Evolutionary conservation across 2,797 vertebrate species (phyloP).

Genomic region (Pseudotriccus pelzelni): DNA sequence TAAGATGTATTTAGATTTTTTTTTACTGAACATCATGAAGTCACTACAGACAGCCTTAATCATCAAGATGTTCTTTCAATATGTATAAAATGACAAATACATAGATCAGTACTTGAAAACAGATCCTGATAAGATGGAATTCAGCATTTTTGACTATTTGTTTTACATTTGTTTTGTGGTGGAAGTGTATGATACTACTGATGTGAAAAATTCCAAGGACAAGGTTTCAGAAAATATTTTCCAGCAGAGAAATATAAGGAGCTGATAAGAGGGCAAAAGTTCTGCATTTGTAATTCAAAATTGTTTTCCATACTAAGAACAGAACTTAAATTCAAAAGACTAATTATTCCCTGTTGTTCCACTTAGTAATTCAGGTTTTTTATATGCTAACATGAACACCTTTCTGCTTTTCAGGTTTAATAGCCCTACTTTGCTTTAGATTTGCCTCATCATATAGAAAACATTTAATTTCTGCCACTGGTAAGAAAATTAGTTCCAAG

Average conservation of each 20-base stretch:
- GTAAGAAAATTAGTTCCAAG: neutral
- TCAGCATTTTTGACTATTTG: neutral
- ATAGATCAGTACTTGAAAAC: neutral
- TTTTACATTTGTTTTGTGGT: neutral
- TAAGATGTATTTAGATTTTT: neutral
- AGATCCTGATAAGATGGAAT: neutral
- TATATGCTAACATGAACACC: neutral
- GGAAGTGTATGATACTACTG: neutral
- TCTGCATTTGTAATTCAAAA: neutral
- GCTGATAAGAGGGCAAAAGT: neutral
- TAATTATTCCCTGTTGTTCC: neutral
- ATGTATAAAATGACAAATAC: neutral
- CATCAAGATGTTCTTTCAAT: neutral
- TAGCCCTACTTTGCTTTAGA: neutral
- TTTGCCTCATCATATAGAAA: neutral
- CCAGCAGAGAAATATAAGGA: neutral
- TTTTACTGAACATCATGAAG: neutral
- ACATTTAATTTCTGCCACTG: neutral
- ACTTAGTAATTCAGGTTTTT: neutral
- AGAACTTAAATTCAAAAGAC: neutral
- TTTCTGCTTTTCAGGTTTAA: neutral
- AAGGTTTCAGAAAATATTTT: neutral
- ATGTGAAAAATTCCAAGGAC: neutral
- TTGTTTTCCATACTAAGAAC: neutral
- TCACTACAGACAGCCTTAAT: neutral